phyloP scores from a whole-genome alignment of 2,797 vertebrate species.

The Sebastes itinus region DNA sequence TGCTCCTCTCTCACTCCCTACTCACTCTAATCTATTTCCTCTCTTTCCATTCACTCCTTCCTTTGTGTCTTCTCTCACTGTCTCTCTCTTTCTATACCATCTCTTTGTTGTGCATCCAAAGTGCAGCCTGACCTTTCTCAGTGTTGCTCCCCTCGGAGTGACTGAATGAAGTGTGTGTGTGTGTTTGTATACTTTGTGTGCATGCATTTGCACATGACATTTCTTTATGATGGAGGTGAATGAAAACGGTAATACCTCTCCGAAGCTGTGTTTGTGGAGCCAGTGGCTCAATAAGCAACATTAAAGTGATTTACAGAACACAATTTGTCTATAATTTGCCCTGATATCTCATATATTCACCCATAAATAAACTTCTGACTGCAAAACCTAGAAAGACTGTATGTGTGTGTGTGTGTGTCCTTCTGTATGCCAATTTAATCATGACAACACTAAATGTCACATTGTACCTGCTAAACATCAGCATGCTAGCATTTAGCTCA shows the following conservation, averaged over 20 bases:
- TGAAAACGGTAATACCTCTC: neutral
- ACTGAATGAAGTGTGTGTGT: constrained; percentile 36
- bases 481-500: neutral
- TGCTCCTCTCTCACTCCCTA: neutral
- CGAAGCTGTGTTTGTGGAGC: neutral
- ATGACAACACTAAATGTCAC: too few relatives aligned
- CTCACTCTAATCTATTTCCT: neutral
- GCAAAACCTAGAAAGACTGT: neutral
- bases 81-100: constrained; percentile 31
- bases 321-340: neutral
- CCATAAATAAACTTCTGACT: neutral
- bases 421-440: neutral
- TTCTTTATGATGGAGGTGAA: constrained; percentile 5
- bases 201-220: constrained; percentile 8
- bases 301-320: neutral
- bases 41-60: constrained; percentile 2
- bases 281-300: neutral
- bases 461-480: too few relatives aligned
- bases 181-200: neutral
- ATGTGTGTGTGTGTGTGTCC: neutral
- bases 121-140: constrained; percentile 76
- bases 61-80: constrained; percentile 15
- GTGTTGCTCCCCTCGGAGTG: constrained; percentile 54
- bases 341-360: neutral
- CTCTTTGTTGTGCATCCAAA: constrained; percentile 64